These are phyloP conservation scores for Bombyx mandarina DNA, from an alignment of 1,140 invertebrate species.

Conservation along the genomic window DNA sequence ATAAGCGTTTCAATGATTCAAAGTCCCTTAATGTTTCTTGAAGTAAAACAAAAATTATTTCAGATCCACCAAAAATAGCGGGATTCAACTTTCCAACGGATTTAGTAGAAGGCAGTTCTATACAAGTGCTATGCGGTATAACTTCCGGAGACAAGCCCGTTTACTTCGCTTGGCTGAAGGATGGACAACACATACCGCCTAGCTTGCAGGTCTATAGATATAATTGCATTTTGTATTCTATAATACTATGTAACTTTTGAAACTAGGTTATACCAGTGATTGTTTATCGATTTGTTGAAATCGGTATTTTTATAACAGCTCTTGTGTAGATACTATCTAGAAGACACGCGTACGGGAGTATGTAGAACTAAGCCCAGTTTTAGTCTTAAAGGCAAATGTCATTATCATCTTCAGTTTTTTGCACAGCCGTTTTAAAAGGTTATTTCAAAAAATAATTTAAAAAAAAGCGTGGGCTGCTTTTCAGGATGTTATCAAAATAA, in stretches of 20 bases:
- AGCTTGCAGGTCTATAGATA: conserved; percentile 72
- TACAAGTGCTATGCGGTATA: conserved; percentile 91
- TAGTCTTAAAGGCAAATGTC: no score
- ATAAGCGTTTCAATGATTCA: not conserved
- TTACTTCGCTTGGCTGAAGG: conserved; percentile 89
- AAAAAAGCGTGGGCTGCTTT: no score
- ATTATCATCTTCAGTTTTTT: no score
- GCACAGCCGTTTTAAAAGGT: no score
- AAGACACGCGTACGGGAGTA: no score
- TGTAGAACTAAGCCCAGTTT: no score
- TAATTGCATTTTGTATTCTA: not conserved
- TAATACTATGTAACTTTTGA: not conserved
- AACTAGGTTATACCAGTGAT: no score
- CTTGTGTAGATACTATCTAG: no score
- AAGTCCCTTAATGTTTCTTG: not conserved
- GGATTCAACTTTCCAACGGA: conserved; percentile 85
- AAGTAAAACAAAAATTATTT: conserved; percentile 16
- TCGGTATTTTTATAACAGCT: no score
- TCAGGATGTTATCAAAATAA: no score
- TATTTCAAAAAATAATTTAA: no score
- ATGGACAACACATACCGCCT: conserved; percentile 78
- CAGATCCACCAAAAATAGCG: conserved; percentile 82
- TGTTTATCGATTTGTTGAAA: no score
- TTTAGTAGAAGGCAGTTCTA: conserved; percentile 87
- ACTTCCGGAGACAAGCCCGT: conserved; percentile 93